These are phyloP conservation scores for Ischnura elegans DNA, from an alignment of 2,888 invertebrate genomes.

Conservation along the genomic window DNA sequence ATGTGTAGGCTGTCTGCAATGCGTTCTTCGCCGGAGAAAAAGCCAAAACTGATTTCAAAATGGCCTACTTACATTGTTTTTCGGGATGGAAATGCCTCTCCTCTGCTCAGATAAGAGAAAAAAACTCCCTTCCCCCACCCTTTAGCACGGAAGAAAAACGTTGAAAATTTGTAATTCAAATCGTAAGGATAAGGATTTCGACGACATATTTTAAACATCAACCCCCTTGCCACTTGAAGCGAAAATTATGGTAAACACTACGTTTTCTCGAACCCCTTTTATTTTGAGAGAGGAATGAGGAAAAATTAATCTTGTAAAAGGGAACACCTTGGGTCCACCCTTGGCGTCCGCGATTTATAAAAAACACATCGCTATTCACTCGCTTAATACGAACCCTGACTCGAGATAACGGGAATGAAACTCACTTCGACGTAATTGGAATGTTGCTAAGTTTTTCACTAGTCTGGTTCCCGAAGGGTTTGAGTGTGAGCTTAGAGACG, in stretches of 20 bases:
- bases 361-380: background rate
- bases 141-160: background rate
- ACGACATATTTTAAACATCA: background rate
- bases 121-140: background rate
- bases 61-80: background rate
- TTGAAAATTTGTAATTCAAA: background rate
- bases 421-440: conserved; percentile 4
- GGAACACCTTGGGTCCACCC: background rate
- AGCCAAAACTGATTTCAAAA: background rate
- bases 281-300: background rate
- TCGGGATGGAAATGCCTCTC: background rate
- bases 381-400: background rate
- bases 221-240: background rate
- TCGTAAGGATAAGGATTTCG: background rate
- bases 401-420: background rate
- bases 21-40: too few relatives aligned
- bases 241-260: background rate
- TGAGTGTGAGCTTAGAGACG: background rate
- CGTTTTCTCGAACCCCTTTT: background rate
- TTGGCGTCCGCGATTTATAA: background rate
- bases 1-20: too few relatives aligned
- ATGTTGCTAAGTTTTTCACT: background rate
- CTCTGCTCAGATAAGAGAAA: background rate
- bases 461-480: background rate
- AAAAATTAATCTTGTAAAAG: background rate